Base-by-base conservation (phyloP, 2,113 vertebrate species). In the Onychostoma macrolepis region DNA sequence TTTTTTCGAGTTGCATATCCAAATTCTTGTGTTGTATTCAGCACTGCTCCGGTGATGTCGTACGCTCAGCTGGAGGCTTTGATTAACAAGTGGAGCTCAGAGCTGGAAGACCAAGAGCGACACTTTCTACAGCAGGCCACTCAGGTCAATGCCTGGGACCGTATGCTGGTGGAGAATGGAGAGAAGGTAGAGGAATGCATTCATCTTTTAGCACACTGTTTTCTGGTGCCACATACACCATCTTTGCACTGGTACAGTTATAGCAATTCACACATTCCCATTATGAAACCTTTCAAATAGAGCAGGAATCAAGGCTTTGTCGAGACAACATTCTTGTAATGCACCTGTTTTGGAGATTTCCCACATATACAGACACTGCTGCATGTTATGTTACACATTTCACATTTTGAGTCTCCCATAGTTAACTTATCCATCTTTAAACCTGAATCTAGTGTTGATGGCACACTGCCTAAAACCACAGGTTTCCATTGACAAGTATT, bases 51-150 rank as follows among this genome's bases (percentile, higher is more conserved):
- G 0, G 94, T 96, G 75, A 97, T 99, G 97, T 97, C 97, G 21
- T 99, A 99, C 0, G 95, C 95, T 24, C 98, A 99, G 92, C 94
- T 99, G 26, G 98, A 99, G 94, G 96, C 95, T 75, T 93, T 99
- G 89, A 99, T 99, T 41, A 99, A 99, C 92, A 99, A 99, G 92
- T 99, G 98, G 98, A 99, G 98, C 89, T 94, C 99, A 71, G 98
- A 99, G 83, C 94, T 99, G 41, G 98, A 99, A 87, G 98, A 99
- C 89, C 98, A 99, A 82, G 98, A 99, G 91, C 96, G 98, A 76
- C 97, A 99, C 87, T 99, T 99, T 92, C 93, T 99, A 1, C 97
- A 98, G 86, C 98, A 99, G 80, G 98, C 98, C 0, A 99, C 98
- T 0, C 98, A 99, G 89, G 98, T 99, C 89, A 99, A 99, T 0